Percentiles rank a stretch among this genome's conserved stretches.
These are phyloP conservation scores for Caenorhabditis tropicalis DNA, from an alignment of 1,140 invertebrate species.

Conservation along the genomic window DNA sequence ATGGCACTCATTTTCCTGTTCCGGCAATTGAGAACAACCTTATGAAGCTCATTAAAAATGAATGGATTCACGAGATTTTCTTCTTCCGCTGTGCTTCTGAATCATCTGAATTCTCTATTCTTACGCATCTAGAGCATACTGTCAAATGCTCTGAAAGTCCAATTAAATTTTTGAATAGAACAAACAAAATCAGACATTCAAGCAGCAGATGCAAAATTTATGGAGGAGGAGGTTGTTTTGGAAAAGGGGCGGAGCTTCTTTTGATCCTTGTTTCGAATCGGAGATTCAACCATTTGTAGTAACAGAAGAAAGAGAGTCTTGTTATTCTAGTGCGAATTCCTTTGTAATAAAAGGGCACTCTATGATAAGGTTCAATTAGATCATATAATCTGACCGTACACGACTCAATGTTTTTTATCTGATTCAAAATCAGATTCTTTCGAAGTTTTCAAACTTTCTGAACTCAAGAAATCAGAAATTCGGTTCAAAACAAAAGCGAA, in stretches of 20 bases:
- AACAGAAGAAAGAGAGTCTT: too few species aligned
- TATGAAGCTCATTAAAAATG: constrained; percentile 16
- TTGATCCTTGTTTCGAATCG: background rate
- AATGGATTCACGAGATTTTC: background rate
- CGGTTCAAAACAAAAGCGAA: too few species aligned
- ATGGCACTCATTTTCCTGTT: constrained; percentile 9
- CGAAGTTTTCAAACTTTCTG: too few species aligned
- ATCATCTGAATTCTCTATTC: background rate
- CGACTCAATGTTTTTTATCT: too few species aligned
- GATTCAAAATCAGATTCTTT: too few species aligned
- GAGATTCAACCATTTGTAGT: too few species aligned
- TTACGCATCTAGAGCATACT: background rate
- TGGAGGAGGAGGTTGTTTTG: background rate
- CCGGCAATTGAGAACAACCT: background rate
- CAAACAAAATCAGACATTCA: constrained; percentile 7
- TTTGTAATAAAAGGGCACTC: too few species aligned
- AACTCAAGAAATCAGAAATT: too few species aligned
- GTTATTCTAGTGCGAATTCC: too few species aligned
- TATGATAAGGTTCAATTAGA: too few species aligned
- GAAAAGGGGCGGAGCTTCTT: background rate
- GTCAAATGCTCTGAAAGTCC: background rate
- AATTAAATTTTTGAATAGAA: constrained; percentile 1
- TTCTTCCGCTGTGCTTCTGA: background rate
- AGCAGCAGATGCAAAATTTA: background rate
- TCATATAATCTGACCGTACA: too few species aligned